Conservation (phyloP, 1,140 invertebrate species). For the Hypothenemus hampei region DNA sequence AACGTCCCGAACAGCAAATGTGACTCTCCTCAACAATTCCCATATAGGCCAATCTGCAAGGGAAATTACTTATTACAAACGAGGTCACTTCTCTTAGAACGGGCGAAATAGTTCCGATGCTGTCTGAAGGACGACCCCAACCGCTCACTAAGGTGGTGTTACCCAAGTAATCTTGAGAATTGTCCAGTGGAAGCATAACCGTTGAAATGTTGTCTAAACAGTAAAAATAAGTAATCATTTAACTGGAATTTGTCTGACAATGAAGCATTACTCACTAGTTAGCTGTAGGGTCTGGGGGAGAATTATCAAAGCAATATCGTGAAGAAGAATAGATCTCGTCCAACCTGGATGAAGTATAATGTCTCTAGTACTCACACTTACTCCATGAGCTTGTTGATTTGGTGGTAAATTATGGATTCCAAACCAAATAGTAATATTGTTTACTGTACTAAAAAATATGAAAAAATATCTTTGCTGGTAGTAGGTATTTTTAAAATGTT, state of each 20-base stretch:
- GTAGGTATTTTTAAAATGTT: no score
- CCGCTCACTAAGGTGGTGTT: constrained; percentile 46
- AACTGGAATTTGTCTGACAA: background rate
- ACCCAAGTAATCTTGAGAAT: constrained; percentile 11
- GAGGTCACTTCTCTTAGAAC: constrained; percentile 37
- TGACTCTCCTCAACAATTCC: constrained; percentile 45
- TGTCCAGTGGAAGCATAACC: constrained; percentile 46
- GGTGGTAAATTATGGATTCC: constrained; percentile 13
- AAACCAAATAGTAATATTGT: constrained; percentile 10
- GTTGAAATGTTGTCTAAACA: constrained; percentile 49
- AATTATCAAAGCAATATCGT: constrained; percentile 18
- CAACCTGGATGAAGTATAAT: constrained; percentile 13
- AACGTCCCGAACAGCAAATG: constrained; percentile 47
- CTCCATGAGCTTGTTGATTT: background rate
- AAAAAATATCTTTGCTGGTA: no score
- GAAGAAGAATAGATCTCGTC: constrained; percentile 6
- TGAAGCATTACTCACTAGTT: constrained; percentile 2
- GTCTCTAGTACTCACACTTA: background rate
- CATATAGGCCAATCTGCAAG: constrained; percentile 39
- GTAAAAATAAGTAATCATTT: background rate
- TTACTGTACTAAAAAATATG: no score
- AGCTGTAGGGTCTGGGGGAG: background rate
- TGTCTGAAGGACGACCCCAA: constrained; percentile 49
- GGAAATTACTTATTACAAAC: constrained; percentile 36
- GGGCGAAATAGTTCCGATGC: constrained; percentile 34